Conservation (phyloP, 2,888 invertebrate species). For the Troides helena region DNA sequence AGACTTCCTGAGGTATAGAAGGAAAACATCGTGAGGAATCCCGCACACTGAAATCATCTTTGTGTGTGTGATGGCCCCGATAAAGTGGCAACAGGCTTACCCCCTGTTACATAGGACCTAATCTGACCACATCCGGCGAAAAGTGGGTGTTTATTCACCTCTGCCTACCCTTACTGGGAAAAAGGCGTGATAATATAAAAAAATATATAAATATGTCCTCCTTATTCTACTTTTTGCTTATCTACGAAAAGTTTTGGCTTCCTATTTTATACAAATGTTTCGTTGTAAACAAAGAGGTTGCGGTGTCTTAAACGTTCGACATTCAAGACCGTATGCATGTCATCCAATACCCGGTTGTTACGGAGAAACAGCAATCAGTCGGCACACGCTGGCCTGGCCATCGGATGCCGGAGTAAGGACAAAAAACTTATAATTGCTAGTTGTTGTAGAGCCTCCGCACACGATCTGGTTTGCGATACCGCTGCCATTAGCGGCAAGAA, state of each 20-base stretch:
- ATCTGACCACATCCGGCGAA: too few relatives aligned
- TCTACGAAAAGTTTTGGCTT: background rate
- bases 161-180: too few relatives aligned
- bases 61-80: too few relatives aligned
- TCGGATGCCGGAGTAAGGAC: conserved; percentile 54
- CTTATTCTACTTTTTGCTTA: too few relatives aligned
- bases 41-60: too few relatives aligned
- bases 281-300: conserved; percentile 8
- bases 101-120: too few relatives aligned
- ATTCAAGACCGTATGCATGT: conserved; percentile 13
- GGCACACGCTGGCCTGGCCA: conserved; percentile 31
- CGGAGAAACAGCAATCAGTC: conserved; percentile 29
- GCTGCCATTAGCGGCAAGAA: conserved; percentile 33
- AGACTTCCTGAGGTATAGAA: too few relatives aligned
- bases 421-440: conserved; percentile 59
- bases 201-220: too few relatives aligned
- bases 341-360: conserved; percentile 20
- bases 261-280: background rate
- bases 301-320: conserved; percentile 4
- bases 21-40: too few relatives aligned
- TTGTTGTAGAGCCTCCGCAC: conserved; percentile 18
- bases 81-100: too few relatives aligned
- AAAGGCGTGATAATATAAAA: too few relatives aligned
- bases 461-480: conserved; percentile 37
- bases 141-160: too few relatives aligned